Base-by-base conservation (phyloP, 1,140 invertebrate species). In the Hylaeus anthracinus region DNA sequence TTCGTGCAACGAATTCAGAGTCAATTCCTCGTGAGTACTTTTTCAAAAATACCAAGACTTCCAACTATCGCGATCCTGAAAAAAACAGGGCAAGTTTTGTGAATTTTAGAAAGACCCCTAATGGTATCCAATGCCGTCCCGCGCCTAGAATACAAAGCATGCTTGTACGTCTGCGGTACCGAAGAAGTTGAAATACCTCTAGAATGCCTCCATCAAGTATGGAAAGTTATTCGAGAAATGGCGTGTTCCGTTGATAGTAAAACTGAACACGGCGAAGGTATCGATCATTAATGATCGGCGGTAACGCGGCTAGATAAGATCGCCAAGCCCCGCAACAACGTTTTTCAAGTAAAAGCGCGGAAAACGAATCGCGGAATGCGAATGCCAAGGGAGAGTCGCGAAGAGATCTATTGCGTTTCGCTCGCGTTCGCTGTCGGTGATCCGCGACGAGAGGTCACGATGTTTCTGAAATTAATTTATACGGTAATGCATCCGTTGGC, bases 381-480 rank as follows among this genome's bases (percentile, higher is more conserved):
- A 72, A 70, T 72, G n/a, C 69, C 51, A 41, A 45, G 56, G 43
- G 58, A 63, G 15, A 61, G 75, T 71, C 75, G 65, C 65, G 26
- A 12, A 10, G n/a, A 64, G 70, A 79, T 79, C 77, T 73, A 79
- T 73, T 37, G 77, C 53, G 61, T 79, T 26, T 65, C 61, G 61
- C 61, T 73, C 77, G 77, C 61, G 77, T 79, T 65, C 70, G 51
- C 51, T 65, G 76, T 55, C 76, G 69, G 60, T 79, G 77, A 79
- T 73, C 77, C 77, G 77, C 69, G 77, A 79, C 77, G 26, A 56
- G 56, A 56, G 77, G 70, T 73, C 61, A 65, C 77, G 77, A 73
- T 73, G 77, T 8, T 73, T 73, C 70, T 56, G 77, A 65, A 79
- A 84, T 86, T 80, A 81, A 87, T 85, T 87, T 84, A 86, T 81